Base-by-base conservation (phyloP, 2,797 vertebrate species). In the Perodicticus potto region DNA sequence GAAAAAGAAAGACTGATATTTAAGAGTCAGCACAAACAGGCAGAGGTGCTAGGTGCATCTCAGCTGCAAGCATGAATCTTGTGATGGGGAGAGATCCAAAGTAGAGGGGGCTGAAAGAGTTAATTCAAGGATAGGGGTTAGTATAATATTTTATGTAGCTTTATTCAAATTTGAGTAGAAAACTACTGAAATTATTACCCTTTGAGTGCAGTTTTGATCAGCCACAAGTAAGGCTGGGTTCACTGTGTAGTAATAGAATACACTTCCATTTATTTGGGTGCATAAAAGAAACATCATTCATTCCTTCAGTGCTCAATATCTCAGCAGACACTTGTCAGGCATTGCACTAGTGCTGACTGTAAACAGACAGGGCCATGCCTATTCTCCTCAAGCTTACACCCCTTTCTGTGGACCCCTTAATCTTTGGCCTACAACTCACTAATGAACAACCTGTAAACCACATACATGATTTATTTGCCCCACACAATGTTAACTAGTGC, bases 1-100 rank as follows among this genome's bases (percentile, higher is more conserved):
- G 84, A 93, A 88, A 89, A 11, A 19, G 12, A 88, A 91, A 55
- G 17, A 77, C 5, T 82, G 86, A 27, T 40, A 78, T 88, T 82
- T 86, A 73, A 73, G 29, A 57, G 81, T 17, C 17, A 88, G 17
- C 34, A 74, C 20, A 70, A 76, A 57, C 14, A 74, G 43, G 32
- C 0, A 37, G 49, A 12, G 19, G 90, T 73, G 37, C 59, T 13
- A 22, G 13, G 32, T 43, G 27, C 27, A 17, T 40, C 40, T 73
- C 23, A 59, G 69, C 73, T 13, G n/a, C 29, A 87, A 65, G 76
- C 17, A 3, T 69, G 25, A 34, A 23, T 83, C 37, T 59, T n/a
- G 2, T 27, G 43, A 91, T 49, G 27, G 13, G 78, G 85, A 61
- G 61, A 73, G 70, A 65, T n/a, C 32, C 23, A 59, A 80, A 32